phyloP scores from a whole-genome alignment of 2,888 invertebrate species.

The Euspilapteryx auroguttella region DNA sequence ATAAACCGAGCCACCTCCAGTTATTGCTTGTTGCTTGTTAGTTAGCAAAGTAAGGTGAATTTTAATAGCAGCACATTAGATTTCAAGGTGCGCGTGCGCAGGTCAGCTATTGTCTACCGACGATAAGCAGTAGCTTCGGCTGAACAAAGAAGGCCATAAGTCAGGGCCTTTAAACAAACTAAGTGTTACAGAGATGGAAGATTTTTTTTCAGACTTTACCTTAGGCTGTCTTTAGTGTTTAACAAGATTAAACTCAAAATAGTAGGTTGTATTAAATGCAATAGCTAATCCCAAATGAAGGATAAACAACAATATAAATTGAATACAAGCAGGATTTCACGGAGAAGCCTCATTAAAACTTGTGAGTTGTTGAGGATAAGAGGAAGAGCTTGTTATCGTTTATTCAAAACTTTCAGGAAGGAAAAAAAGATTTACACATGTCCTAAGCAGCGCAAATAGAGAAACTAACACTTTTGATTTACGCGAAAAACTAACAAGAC shows the following conservation, averaged over 20 bases:
- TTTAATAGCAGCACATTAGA: no score
- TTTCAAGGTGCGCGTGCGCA: constrained; percentile 30
- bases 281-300: neutral
- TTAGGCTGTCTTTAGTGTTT: no score
- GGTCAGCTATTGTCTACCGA: constrained; percentile 25
- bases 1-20: no score
- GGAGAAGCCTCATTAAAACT: neutral
- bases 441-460: neutral
- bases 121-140: constrained; percentile 18
- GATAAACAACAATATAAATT: neutral
- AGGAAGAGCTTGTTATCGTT: constrained; percentile 1
- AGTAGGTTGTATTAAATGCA: neutral
- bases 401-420: neutral
- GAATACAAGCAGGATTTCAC: neutral
- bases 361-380: neutral
- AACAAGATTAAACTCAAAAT: neutral
- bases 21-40: no score
- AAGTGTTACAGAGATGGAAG: no score
- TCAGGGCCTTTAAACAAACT: constrained; percentile 15
- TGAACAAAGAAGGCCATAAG: constrained; percentile 19
- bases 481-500: no score
- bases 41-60: no score
- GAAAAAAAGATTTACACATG: neutral
- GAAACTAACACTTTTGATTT: no score
- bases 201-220: no score